Base-by-base conservation (phyloP, 2,113 vertebrate species). In the Oryzias celebensis region DNA sequence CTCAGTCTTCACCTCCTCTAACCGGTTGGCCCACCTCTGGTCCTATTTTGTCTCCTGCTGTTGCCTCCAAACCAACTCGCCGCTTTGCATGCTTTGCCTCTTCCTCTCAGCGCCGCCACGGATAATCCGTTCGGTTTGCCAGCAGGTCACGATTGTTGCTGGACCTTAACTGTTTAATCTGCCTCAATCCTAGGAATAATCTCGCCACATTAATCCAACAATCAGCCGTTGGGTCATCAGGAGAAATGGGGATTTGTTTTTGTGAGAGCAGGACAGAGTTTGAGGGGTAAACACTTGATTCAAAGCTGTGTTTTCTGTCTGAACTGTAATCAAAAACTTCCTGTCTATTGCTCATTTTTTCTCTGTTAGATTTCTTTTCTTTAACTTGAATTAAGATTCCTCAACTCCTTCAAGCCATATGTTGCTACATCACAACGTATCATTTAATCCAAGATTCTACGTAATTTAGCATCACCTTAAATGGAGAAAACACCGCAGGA, bases 151-250 rank as follows among this genome's bases (percentile, higher is more conserved):
- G 20, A 55, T 23, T 43, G 57, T 60, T 58, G 62, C 28, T 28
- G 26, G 58, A 62, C 57, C 2, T 70, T 58, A 78, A 83, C 56
- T 51, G 71, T 58, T 80, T 88, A 82, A 85, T 89, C 86, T 73
- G 56, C 62, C 41, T 14, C 80, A 65, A 84, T 85, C 86, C 76
- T 24, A 16, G 13, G 65, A 73, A 65, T 77, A 86, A 80, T 86
- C 78, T 60, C 16, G 2, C 22, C 13, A 55, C 47, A 73, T 67
- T 83, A 83, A 88, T 88, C 84, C 71, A 46, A 28, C 52, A 59
- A 58, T 69, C 56, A 56, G 43, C 56, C 20, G 7, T 26, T 31
- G 8, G 10, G 36, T 1, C 24, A 3, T 24, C 62, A 16, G 54
- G 42, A 67, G 44, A 57, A 65, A 53, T 56, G 2, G 16, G 20